Base-by-base conservation (phyloP, 2,113 vertebrate species). In the Mus pahari region DNA sequence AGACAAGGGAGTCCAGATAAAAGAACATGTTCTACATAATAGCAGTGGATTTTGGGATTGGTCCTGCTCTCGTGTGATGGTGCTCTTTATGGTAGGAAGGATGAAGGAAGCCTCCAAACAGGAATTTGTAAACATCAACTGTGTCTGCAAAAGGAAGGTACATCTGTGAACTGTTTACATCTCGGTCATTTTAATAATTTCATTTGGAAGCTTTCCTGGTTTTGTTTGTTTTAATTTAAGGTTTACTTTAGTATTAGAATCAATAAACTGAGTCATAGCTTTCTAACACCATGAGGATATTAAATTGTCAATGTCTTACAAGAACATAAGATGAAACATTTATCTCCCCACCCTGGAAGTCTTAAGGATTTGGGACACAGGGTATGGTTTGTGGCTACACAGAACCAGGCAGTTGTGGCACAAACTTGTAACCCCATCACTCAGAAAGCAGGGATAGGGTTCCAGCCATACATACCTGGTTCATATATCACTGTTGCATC, bases 231-330 rank as follows among this genome's bases (percentile, higher is more conserved):
- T 83, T 22, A 0, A 53, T 89, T 87, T 48, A 22, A 12, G 70
- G 94, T 92, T 88, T 74, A 58, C 60, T 96, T 90, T 96, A 86
- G 89, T 48, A 86, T 94, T 93, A 48, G 31, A 77, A 66, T 92
- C 42, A 79, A 28, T 33, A 64, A 88, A 75, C 8, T 58, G 53
- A 92, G 45, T 89, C 82, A 92, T 19, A 28, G 45, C 36, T 94
- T 97, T 64, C 48, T 91, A 66, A 89, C 24, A n/a, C 66, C 81
- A 50, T 19, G 87, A n/a, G 89, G 55, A 45, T 39, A 86, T 92
- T 92, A 73, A 73, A 73, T 60, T 73, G 77, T 93, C 78, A 68
- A 58, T 70, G 0, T 70, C 83, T 64, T 89, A 94, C 89, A 86
- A 45, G 94, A 31, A 17, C 19, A 28, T 68, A 24, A 73, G 50